Conservation (phyloP, 2,888 invertebrate genomes). For the Tipula unca region DNA sequence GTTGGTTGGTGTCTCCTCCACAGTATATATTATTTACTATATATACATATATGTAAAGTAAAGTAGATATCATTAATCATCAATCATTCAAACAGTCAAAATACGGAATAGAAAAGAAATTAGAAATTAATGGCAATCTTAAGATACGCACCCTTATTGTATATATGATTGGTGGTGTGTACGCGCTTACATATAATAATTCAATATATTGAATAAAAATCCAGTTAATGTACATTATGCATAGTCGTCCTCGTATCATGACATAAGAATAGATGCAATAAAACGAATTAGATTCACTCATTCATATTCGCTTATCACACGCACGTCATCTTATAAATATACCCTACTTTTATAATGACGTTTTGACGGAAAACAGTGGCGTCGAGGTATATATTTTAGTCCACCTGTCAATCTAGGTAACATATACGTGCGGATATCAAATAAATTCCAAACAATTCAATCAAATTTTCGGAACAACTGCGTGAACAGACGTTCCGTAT, state of each 20-base stretch:
- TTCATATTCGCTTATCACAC: not conserved
- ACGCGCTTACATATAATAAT: not conserved
- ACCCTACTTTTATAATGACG: too few species aligned
- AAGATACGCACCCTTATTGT: not conserved
- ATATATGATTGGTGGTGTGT: not conserved
- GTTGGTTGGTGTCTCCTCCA: not conserved
- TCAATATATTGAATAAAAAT: not conserved
- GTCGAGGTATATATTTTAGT: not conserved
- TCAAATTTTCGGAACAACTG: not conserved
- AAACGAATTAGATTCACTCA: not conserved
- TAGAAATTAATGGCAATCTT: not conserved
- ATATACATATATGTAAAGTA: not conserved
- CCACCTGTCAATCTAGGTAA: not conserved
- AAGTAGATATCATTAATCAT: not conserved
- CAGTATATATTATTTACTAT: not conserved
- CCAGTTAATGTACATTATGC: not conserved
- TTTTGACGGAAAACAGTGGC: too few species aligned
- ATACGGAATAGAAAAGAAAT: not conserved
- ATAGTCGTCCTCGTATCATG: not conserved
- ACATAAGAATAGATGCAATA: not conserved
- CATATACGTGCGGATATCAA: not conserved
- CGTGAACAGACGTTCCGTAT: not conserved
- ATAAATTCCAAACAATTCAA: not conserved
- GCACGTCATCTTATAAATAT: not conserved
- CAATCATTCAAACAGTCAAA: constrained; percentile 8